Conservation (phyloP, 2,888 invertebrate genomes). For the Hedychridium roseum region DNA sequence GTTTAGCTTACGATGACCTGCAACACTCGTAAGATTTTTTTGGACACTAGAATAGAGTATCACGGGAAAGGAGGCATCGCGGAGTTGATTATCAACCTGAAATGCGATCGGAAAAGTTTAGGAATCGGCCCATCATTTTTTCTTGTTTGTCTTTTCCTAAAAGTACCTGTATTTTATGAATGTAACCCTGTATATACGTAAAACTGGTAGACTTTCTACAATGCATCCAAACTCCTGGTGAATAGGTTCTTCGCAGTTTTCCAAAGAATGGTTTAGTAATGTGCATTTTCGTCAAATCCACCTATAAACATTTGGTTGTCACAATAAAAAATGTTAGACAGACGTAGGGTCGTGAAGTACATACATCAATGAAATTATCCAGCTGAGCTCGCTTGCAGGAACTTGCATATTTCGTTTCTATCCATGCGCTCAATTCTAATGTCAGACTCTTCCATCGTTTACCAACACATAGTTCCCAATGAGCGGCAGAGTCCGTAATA, state of each 20-base stretch:
- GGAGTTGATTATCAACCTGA: slow-evolving; percentile 80
- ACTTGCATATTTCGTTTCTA: slow-evolving; percentile 80
- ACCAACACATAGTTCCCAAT: slow-evolving; percentile 84
- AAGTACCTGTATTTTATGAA: slow-evolving; percentile 71
- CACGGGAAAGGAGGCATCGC: slow-evolving; percentile 75
- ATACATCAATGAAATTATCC: slow-evolving; percentile 76
- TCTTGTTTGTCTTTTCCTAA: no score
- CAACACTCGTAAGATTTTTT: slow-evolving; percentile 42
- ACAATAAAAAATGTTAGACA: background rate
- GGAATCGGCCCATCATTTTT: no score
- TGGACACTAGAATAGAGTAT: slow-evolving; percentile 72
- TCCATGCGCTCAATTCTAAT: slow-evolving; percentile 80
- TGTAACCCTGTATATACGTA: slow-evolving; percentile 72
- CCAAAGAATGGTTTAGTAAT: slow-evolving; percentile 89
- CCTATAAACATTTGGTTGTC: slow-evolving; percentile 61
- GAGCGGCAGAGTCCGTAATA: slow-evolving; percentile 74
- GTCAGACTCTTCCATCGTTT: slow-evolving; percentile 82
- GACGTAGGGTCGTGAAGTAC: slow-evolving; percentile 10
- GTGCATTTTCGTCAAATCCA: slow-evolving; percentile 84
- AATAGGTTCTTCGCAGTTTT: slow-evolving; percentile 76
- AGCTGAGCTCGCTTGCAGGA: slow-evolving; percentile 77
- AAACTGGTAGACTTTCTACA: slow-evolving; percentile 75
- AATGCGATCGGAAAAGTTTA: slow-evolving; percentile 58
- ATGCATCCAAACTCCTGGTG: slow-evolving; percentile 79
- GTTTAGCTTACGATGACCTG: slow-evolving; percentile 47